phyloP scores from a whole-genome alignment of 1,140 invertebrate species.

The Myzus persicae region DNA sequence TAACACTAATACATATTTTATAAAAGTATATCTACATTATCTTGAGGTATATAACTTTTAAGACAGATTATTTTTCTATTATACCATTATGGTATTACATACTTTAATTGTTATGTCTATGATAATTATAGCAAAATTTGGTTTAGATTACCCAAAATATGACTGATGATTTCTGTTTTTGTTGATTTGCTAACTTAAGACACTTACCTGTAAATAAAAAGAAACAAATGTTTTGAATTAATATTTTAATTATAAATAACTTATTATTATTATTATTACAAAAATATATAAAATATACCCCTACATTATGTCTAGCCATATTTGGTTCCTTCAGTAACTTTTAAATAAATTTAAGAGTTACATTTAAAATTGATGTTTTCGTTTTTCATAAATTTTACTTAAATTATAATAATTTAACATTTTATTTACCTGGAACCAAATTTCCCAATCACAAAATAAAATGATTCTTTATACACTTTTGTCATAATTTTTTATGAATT shows the following conservation, averaged over 20 bases:
- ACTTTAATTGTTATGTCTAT: not conserved
- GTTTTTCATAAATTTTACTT: not conserved
- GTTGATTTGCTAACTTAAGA: not conserved
- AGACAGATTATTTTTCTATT: not conserved
- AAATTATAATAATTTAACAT: not conserved
- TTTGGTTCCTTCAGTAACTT: not conserved
- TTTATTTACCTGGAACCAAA: not conserved
- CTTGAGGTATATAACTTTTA: not conserved
- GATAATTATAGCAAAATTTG: not conserved
- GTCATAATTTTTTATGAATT: not conserved
- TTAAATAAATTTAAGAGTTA: not conserved
- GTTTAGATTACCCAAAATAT: not conserved
- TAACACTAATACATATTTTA: not conserved
- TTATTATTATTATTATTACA: not conserved
- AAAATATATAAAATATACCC: not conserved
- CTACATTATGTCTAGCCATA: not conserved
- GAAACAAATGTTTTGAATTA: not conserved
- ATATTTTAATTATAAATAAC: not conserved
- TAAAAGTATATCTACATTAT: not conserved
- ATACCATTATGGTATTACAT: not conserved
- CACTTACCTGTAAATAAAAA: slow-evolving; percentile 34
- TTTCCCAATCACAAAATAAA: too few species aligned
- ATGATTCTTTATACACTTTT: too few species aligned
- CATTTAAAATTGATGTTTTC: not conserved
- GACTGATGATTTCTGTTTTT: not conserved